Evolutionary conservation across 2,797 vertebrate species (phyloP).

Genomic region (Coilia nasus): DNA sequence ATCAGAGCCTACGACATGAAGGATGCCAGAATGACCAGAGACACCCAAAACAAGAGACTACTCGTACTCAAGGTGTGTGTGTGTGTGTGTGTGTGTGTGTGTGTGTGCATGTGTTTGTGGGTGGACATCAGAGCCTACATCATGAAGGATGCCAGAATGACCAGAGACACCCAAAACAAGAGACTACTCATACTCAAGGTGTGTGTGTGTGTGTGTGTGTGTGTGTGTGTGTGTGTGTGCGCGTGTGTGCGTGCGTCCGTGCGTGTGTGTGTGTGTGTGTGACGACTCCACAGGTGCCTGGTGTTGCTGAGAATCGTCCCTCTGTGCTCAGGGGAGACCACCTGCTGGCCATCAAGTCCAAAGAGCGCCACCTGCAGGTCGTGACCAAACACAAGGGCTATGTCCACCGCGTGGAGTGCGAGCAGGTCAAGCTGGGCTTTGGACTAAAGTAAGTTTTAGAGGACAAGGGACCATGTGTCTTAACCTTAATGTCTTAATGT

Average conservation of each 20-base stretch:
- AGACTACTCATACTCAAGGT: constrained; percentile 65
- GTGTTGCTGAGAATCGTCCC: constrained; percentile 89
- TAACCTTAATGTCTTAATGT: too few species aligned
- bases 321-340: constrained; percentile 87
- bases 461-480: too few species aligned
- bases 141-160: constrained; percentile 73
- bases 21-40: constrained; percentile 68
- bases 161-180: constrained; percentile 51
- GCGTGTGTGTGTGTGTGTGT: background rate
- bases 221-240: too few species aligned
- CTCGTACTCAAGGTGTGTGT: constrained; percentile 71
- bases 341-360: constrained; percentile 72
- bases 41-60: constrained; percentile 59
- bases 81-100: background rate
- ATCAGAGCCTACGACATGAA: constrained; percentile 86
- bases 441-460: constrained; percentile 72
- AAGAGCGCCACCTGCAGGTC: constrained; percentile 45
- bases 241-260: too few species aligned
- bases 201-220: too few species aligned
- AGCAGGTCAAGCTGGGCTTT: constrained; percentile 85
- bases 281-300: constrained; percentile 79
- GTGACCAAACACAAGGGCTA: constrained; percentile 82
- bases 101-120: too few species aligned
- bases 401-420: constrained; percentile 83
- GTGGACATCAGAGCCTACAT: constrained; percentile 86